These are phyloP conservation scores for Notolepis coatsorum DNA, from an alignment of 2,797 vertebrate species.

Conservation along the genomic window DNA sequence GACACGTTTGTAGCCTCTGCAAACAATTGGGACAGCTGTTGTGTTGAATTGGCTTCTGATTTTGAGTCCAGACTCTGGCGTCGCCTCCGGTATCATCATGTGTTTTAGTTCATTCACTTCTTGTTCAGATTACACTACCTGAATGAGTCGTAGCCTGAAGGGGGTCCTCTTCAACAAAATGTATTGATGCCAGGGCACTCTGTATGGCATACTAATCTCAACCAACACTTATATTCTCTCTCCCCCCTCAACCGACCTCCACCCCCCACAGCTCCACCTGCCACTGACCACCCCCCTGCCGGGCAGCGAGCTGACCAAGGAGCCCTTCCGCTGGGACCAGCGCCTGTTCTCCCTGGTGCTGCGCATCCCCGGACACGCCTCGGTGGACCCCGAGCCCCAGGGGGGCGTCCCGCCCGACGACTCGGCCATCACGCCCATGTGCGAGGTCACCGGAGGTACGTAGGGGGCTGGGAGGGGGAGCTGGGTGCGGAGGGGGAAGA, in stretches of 20 bases:
- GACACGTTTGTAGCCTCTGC: neutral
- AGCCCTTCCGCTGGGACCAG: constrained; percentile 98
- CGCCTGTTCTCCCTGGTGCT: constrained; percentile 94
- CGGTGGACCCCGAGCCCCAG: constrained; percentile 88
- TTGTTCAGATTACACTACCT: neutral
- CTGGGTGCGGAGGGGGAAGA: constrained; percentile 2
- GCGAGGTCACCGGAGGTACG: constrained; percentile 96
- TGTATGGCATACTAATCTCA: neutral
- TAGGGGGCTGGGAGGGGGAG: constrained; percentile 5
- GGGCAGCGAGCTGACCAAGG: constrained; percentile 97
- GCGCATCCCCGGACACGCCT: constrained; percentile 89
- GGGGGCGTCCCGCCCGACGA: constrained; percentile 91
- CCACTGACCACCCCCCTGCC: constrained; percentile 95
- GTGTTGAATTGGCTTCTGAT: no score
- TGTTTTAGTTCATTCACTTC: neutral
- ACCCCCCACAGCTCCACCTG: constrained; percentile 90
- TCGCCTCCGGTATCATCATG: neutral
- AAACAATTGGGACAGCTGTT: neutral
- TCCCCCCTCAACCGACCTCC: neutral
- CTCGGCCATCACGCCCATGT: constrained; percentile 97
- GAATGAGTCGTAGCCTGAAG: neutral
- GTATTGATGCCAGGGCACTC: neutral
- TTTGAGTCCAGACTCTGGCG: neutral
- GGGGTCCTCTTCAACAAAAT: neutral
- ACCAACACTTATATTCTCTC: neutral